A percentile compares a stretch with the other conserved stretches of the same genome.
phyloP scores from a whole-genome alignment of 2,113 vertebrate genomes.

The Piprites chloris region DNA sequence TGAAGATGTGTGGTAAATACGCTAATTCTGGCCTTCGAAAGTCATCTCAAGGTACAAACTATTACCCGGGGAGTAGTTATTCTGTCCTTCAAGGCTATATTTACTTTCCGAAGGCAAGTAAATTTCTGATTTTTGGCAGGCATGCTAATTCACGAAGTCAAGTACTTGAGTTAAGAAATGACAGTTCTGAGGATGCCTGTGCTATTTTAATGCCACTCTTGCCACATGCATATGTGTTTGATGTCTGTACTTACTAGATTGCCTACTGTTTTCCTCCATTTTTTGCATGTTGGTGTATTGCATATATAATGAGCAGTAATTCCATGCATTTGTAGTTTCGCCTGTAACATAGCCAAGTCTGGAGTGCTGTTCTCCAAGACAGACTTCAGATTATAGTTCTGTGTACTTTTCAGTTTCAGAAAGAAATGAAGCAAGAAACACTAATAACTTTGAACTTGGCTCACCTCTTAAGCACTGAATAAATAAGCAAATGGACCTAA shows the following conservation, averaged over 20 bases:
- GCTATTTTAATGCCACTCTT: not conserved
- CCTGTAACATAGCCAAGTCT: not conserved
- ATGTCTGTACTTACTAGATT: not conserved
- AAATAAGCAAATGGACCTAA: not conserved
- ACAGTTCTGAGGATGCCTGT: not conserved
- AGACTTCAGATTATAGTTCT: not conserved
- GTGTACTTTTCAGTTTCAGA: not conserved
- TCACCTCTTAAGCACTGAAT: not conserved
- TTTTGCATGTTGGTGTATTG: not conserved
- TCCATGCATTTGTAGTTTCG: not conserved
- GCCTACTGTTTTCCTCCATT: accelerated
- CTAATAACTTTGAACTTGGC: not conserved
- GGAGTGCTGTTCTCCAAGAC: not conserved
- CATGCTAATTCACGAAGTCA: not conserved
- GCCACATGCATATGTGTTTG: not conserved
- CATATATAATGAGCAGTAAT: not conserved
- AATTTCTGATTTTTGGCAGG: not conserved
- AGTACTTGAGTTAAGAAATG: not conserved
- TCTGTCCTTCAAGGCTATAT: not conserved
- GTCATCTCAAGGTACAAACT: not conserved
- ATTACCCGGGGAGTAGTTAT: not conserved
- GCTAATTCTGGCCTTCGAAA: not conserved
- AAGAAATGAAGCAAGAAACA: not conserved
- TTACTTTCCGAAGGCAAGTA: not conserved
- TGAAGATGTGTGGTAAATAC: not conserved